Base-by-base conservation (phyloP, 1,140 invertebrate species). In the Archivesica marissinica region DNA sequence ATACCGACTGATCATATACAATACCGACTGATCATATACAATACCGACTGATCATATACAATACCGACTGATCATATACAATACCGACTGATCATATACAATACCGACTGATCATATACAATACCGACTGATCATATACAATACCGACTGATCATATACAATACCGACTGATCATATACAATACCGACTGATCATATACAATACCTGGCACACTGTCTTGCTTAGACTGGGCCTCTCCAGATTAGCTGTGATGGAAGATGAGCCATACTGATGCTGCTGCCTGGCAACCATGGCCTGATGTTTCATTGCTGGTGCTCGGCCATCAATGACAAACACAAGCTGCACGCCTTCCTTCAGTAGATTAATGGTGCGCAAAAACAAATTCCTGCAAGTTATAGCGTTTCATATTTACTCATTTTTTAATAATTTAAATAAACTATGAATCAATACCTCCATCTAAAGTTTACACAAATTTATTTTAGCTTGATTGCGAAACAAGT, bases 311-410 rank as follows among this genome's bases (percentile, higher is more conserved):
- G 78, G 78, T 41, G 78, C 78, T 64, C 33, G 20, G 20, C 78
- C 78, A 52, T 80, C 78, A 30, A 64, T 28, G 0, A 80, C 78
- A 70, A 70, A 47, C 41, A 80, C 78, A 39, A 80, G 25, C 0
- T 68, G 25, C 1, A 80, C 64, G 4, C 78, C 78, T 15, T 52
- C 38, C 20, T 47, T 52, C 64, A 80, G 35, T 20, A 80, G 38
- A 28, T 28, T 7, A 17, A 52, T 50, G 0, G 50, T 70, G 6
- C 78, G 39, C 52, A 25, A 68, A 68, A 80, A 80, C 15, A 80
- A 9, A n/a, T 61, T 47, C 39, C 78, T 80, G 70, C 13, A 61
- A 61, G n/a, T n/a, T 50, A 50, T 11, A 50, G 20, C 20, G 20
- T 50, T 20, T 11, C 11, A 11, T 20, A 50, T 11, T 11, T 11